Conservation (phyloP, 2,888 invertebrate genomes). For the Cremastobaeus sp. region DNA sequence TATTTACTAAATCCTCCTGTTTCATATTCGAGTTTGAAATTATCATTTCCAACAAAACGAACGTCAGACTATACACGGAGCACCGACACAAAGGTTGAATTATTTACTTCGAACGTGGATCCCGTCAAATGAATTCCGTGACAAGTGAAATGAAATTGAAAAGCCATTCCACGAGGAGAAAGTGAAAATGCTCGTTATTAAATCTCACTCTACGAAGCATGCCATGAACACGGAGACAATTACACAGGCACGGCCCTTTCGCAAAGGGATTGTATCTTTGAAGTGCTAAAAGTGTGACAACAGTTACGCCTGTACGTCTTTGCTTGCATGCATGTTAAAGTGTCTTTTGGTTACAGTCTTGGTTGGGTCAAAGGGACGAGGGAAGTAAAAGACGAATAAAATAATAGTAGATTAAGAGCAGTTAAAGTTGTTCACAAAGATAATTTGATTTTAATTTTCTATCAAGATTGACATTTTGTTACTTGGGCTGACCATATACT, state of each 20-base stretch:
- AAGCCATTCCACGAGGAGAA: slow-evolving; percentile 20
- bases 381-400: too few species aligned
- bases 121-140: slow-evolving; percentile 31
- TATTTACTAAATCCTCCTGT: too few species aligned
- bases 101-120: slow-evolving; percentile 22
- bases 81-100: slow-evolving; percentile 28
- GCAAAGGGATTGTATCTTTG: slow-evolving; percentile 38
- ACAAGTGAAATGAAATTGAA: slow-evolving; percentile 38
- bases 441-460: too few species aligned
- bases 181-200: slow-evolving; percentile 44
- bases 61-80: too few species aligned
- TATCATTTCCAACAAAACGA: too few species aligned
- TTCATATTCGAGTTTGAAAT: too few species aligned
- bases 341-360: slow-evolving; percentile 1
- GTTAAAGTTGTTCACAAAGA: too few species aligned
- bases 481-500: too few species aligned
- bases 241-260: slow-evolving; percentile 1
- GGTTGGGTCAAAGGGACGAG: neutral
- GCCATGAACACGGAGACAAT: too few species aligned
- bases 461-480: too few species aligned
- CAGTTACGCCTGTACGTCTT: slow-evolving; percentile 14
- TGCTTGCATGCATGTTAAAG: neutral
- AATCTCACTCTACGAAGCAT: slow-evolving; percentile 23
- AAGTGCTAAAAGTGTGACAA: slow-evolving; percentile 49
- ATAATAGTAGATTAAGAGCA: too few species aligned